Evolutionary conservation across 1,140 invertebrate species (phyloP).

Genomic region (Saccostrea cuccullata): DNA sequence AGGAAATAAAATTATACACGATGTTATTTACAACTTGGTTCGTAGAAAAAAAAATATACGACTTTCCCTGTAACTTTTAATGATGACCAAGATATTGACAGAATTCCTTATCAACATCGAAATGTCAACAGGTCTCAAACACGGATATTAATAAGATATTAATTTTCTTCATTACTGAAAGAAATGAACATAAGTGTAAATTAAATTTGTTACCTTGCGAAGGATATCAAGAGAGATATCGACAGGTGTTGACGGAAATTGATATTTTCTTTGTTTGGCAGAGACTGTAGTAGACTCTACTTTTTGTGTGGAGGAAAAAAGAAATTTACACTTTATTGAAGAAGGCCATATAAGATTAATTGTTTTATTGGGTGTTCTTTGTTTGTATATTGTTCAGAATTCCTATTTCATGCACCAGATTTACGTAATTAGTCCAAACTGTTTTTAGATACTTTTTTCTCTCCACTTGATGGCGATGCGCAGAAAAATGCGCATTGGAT

Average conservation of each 20-base stretch:
- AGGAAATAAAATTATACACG: neutral
- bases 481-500: neutral
- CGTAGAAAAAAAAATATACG: neutral
- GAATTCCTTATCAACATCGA: conserved; percentile 26
- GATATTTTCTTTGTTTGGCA: conserved; percentile 27
- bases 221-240: neutral
- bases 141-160: conserved; percentile 17
- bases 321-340: conserved; percentile 38
- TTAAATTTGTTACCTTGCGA: conserved; percentile 18
- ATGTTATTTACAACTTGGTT: neutral
- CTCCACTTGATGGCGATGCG: neutral
- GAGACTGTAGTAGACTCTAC: neutral
- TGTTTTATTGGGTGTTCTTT: neutral
- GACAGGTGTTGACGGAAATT: conserved; percentile 32
- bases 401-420: conserved; percentile 15
- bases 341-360: conserved; percentile 21
- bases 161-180: conserved; percentile 27
- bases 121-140: conserved; percentile 23
- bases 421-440: conserved; percentile 11
- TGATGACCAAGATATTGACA: conserved; percentile 8
- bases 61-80: neutral
- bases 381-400: conserved; percentile 9
- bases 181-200: conserved; percentile 21
- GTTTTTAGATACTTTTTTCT: neutral
- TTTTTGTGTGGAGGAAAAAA: conserved; percentile 33